Conservation (phyloP, 2,888 invertebrate species). For the Uloborus plumipes region DNA sequence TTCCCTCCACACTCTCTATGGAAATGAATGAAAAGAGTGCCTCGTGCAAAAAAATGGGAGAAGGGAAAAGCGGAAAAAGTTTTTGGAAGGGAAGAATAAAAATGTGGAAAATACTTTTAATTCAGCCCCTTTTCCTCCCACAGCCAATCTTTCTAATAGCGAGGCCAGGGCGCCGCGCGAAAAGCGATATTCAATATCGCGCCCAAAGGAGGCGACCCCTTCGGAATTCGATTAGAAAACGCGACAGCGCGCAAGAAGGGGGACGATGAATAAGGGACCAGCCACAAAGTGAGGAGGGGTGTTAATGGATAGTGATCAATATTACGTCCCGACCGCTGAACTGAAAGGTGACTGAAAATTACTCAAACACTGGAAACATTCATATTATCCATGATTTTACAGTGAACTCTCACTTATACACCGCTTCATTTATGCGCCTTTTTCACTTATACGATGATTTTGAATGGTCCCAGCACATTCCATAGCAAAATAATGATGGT, state of each 20-base stretch:
- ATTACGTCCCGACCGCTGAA: too few relatives aligned
- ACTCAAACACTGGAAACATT: too few relatives aligned
- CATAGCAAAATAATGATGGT: too few relatives aligned
- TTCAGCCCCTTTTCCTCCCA: slow-evolving; percentile 32
- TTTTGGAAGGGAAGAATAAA: slow-evolving; percentile 28
- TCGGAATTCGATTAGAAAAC: slow-evolving; percentile 63
- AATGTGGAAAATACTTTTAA: slow-evolving; percentile 54
- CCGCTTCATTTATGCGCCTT: too few relatives aligned
- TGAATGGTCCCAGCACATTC: too few relatives aligned
- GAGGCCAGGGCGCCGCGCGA: slow-evolving; percentile 32
- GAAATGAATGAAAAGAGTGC: slow-evolving; percentile 46
- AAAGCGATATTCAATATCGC: slow-evolving; percentile 64
- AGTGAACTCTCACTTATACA: too few relatives aligned
- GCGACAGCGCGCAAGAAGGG: slow-evolving; percentile 52
- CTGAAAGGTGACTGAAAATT: not conserved
- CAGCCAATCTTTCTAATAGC: slow-evolving; percentile 64
- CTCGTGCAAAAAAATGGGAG: slow-evolving; percentile 14
- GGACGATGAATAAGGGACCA: slow-evolving; percentile 6
- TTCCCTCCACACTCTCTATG: slow-evolving; percentile 28
- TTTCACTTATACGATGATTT: too few relatives aligned
- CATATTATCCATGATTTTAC: too few relatives aligned
- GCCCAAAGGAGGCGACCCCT: slow-evolving; percentile 33
- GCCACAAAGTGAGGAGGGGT: slow-evolving; percentile 15
- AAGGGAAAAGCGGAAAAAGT: slow-evolving; percentile 17
- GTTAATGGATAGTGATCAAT: not conserved